Evolutionary conservation across 2,113 vertebrate genomes (phyloP), one percentile per base, ranked within the genome.

Genomic region (Tragulus kanchil): DNA sequence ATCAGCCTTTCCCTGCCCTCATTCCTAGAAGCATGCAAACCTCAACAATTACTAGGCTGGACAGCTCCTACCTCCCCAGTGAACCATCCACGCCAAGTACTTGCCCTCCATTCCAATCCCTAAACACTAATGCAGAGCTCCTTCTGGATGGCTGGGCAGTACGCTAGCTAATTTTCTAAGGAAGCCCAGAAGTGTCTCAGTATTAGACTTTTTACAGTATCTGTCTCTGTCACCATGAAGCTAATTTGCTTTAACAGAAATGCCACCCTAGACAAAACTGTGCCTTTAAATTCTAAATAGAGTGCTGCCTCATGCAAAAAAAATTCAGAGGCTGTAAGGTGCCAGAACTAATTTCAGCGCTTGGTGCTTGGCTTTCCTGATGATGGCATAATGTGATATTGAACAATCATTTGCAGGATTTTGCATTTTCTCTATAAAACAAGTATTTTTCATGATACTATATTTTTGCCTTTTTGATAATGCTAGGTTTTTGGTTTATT

Each of bases 391-490:
- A 75, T 1, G 6, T 91, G 23, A 87, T 23, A 56, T 16, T 42
- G n/a, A 85, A 87, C 19, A 95, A 85, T 14, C 26, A 69, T 36
- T 69, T 58, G 82, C 65, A 93, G 26, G 56, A 52, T 83, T 89
- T 75, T 89, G 26, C 48, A 59, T 96, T 96, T 96, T 89, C 36
- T 95, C 14, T 95, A 19, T 84, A 86, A 97, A 85, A 89, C 59
- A 89, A 0, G 3, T 82, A 16, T 19, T 77, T 97, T 75, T 83
- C 56, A 59, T 93, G 16, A 88, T 82, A 50, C 12, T 78, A 10
- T 78, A 82, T 62, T 15, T 96, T 93, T 95, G 19, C 14, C 12
- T 67, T 92, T 91, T 95, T 69, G 59, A 81, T 75, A 84, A 45
- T 93, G 50, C 15, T 91, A 93, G n/a, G 71, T 26, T 75, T 75